phyloP scores from a whole-genome alignment of 2,888 invertebrate genomes.

The Crossocerus cetratus region DNA sequence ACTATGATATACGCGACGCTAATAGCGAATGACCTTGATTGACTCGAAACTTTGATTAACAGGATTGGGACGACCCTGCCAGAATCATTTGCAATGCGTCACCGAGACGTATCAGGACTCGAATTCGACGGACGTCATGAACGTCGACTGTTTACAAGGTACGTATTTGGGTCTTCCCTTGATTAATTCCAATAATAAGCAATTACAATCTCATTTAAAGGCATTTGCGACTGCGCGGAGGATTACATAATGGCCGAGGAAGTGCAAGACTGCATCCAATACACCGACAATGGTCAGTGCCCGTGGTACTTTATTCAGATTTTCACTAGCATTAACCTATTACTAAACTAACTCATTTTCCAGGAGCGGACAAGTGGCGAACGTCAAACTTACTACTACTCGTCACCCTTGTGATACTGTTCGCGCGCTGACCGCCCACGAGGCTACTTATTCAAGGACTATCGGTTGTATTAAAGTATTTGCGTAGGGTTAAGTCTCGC shows the following conservation, averaged over 20 bases:
- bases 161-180: neutral
- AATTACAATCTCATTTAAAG: conserved; percentile 44
- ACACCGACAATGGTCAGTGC: conserved; percentile 62
- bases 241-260: conserved; percentile 65
- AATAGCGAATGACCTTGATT: neutral
- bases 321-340: neutral
- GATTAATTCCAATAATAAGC: neutral
- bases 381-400: neutral
- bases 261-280: conserved; percentile 61
- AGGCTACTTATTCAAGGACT: neutral
- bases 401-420: no score
- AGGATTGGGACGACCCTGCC: conserved; percentile 60
- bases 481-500: no score
- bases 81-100: conserved; percentile 62
- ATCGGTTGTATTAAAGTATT: no score
- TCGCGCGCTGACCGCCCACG: no score
- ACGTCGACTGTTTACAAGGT: conserved; percentile 68
- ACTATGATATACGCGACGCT: neutral
- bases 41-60: conserved; percentile 8
- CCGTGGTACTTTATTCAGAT: neutral
- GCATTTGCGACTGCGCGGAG: conserved; percentile 64
- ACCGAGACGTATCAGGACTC: conserved; percentile 63
- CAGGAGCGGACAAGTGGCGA: conserved; percentile 23
- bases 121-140: conserved; percentile 58
- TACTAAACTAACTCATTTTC: conserved; percentile 3